These are phyloP conservation scores for Paralichthys olivaceus DNA, from an alignment of 2,113 vertebrate genomes.

Conservation along the genomic window DNA sequence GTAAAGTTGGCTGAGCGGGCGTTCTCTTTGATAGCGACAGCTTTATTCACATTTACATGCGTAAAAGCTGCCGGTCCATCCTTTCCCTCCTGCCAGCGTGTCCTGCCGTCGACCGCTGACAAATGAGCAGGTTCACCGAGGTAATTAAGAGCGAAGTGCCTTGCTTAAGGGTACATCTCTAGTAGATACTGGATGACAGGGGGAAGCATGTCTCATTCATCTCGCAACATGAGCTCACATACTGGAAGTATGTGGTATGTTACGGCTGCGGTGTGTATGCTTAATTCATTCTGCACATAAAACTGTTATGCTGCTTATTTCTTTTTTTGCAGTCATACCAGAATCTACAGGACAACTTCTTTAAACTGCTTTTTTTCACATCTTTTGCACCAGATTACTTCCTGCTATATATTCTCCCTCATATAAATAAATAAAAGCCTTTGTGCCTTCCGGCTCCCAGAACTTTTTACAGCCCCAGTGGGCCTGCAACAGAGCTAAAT, in stretches of 20 bases:
- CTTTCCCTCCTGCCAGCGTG: constrained; percentile 44
- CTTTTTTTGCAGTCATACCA: constrained; percentile 38
- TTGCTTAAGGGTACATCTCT: constrained; percentile 61
- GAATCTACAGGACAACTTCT: constrained; percentile 54
- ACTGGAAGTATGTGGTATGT: constrained; percentile 65
- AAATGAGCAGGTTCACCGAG: constrained; percentile 56
- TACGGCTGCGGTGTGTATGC: constrained; percentile 53
- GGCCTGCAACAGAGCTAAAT: constrained; percentile 71
- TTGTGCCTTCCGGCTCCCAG: constrained; percentile 72
- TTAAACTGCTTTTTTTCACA: constrained; percentile 50
- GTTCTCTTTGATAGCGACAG: constrained; percentile 54
- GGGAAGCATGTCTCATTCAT: constrained; percentile 51
- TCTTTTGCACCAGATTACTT: constrained; percentile 74
- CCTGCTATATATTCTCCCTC: constrained; percentile 60
- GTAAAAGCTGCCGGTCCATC: constrained; percentile 41
- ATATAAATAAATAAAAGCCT: constrained; percentile 78
- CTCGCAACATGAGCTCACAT: constrained; percentile 61
- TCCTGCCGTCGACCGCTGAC: constrained; percentile 52
- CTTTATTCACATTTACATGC: constrained; percentile 38
- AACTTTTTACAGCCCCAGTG: constrained; percentile 69
- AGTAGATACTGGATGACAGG: constrained; percentile 41
- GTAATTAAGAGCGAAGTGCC: constrained; percentile 67
- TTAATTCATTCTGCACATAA: constrained; percentile 71
- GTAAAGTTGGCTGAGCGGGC: constrained; percentile 49
- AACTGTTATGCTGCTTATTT: constrained; percentile 60